Percentiles rank a stretch among this genome's conserved stretches.
These are phyloP conservation scores for Halcyon malimbica DNA, from an alignment of 2,113 vertebrate genomes.

Conservation along the genomic window DNA sequence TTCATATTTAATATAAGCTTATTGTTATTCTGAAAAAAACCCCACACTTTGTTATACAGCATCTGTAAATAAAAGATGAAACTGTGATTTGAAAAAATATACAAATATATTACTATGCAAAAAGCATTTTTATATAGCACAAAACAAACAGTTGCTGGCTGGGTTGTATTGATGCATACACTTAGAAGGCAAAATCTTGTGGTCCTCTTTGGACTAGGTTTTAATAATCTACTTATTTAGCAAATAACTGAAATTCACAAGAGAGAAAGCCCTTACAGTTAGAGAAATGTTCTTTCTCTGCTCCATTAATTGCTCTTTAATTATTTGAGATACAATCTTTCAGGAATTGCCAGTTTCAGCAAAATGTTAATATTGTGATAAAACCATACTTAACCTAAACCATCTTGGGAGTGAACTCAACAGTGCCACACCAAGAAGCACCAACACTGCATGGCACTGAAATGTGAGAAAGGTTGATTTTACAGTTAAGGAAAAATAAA, in stretches of 20 bases:
- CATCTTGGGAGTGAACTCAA: background rate
- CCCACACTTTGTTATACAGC: background rate
- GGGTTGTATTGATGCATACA: background rate
- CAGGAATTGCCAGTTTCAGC: background rate
- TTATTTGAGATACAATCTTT: background rate
- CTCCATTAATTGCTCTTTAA: background rate
- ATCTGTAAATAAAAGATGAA: background rate
- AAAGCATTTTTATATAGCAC: background rate
- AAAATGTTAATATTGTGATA: background rate
- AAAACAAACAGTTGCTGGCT: background rate
- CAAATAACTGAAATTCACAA: background rate
- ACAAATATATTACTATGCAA: background rate
- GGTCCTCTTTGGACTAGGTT: background rate
- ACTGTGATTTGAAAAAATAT: background rate
- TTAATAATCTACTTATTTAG: background rate
- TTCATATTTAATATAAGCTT: background rate
- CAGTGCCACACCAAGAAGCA: background rate
- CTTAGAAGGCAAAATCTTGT: background rate
- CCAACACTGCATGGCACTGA: background rate
- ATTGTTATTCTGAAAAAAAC: background rate
- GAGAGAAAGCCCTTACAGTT: background rate
- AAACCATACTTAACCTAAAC: background rate
- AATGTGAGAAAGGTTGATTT: background rate
- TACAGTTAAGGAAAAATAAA: background rate
- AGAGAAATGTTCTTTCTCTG: background rate